Conservation (phyloP, 2,113 vertebrate species). For the Piaya cayana region DNA sequence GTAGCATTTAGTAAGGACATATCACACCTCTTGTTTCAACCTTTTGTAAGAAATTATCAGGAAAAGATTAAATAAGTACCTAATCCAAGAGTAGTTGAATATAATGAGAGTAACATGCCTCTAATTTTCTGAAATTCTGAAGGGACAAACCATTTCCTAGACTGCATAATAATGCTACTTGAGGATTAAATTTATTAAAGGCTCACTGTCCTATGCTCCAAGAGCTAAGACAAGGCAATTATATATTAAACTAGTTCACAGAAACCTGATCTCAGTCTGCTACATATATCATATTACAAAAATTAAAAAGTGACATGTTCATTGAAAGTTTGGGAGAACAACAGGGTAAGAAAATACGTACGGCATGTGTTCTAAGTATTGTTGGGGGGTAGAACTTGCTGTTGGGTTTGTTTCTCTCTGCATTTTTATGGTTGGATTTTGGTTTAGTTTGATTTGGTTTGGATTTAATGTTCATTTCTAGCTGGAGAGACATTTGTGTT, state of each 20-base stretch:
- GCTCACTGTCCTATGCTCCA: background rate
- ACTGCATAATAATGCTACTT: background rate
- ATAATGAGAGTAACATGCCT: background rate
- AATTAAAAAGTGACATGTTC: background rate
- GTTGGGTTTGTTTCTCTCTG: background rate
- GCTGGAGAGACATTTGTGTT: background rate
- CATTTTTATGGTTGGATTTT: background rate
- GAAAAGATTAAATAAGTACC: background rate
- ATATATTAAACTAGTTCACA: background rate
- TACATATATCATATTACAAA: background rate
- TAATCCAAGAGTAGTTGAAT: background rate
- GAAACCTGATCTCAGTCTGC: background rate
- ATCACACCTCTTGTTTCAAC: background rate
- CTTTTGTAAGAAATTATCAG: background rate
- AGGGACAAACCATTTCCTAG: background rate
- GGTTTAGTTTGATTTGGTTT: background rate
- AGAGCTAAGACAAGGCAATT: background rate
- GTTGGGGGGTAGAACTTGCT: accelerated
- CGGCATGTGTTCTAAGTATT: background rate
- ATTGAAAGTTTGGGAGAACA: background rate
- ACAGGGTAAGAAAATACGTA: background rate
- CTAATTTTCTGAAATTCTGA: background rate
- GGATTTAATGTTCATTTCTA: background rate
- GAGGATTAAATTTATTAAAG: background rate
- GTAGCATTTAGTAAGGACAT: background rate